Base-by-base conservation (phyloP, 2,888 invertebrate species). In the Lithophane semibrunnea region DNA sequence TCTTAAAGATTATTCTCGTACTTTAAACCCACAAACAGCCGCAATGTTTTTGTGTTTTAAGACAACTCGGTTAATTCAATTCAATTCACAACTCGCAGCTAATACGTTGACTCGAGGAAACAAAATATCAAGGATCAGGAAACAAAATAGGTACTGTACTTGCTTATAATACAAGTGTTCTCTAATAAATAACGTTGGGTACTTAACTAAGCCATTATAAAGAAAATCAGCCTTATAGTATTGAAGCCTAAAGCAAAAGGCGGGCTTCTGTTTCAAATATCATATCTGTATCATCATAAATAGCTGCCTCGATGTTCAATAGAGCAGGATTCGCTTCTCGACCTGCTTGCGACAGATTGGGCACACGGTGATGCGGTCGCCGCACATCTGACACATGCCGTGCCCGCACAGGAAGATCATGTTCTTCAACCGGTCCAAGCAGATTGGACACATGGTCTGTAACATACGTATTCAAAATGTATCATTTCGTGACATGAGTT, bases 381-480 rank as follows among this genome's bases (percentile, higher is more conserved):
- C 99, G 95, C 99, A 99, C 98, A 99, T 99, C 97, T 99, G 99
- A 94, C 99, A 99, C 84, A 99, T 98, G 87, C 99, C 99, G 95
- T 99, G 99, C 10, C 99, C 99, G 95, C 99, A 99, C 65, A 99
- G 97, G 97, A 99, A 99, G 90, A 99, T 99, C 99, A 99, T 99
- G 96, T 99, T 99, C 97, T 99, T 99, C 91, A 99, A 97, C 54
- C 99, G 98, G 96, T 99, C 99, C 97, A 99, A 97, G 95, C 99
- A 99, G 84, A 99, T 99, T 8, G 99, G 99, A 92, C 99, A 99
- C 98, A 99, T 99, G 2, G 99, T 99, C 99, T 99, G 97, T 7
- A 97, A 97, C 78, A 79, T 97, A 97, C 10, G 52, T 37, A 56
- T 70, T 65, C 24, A 13, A 44, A 56, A 74, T 47, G 10, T 74